phyloP scores from a whole-genome alignment of 2,797 vertebrate genomes.

The Dryobates pubescens region DNA sequence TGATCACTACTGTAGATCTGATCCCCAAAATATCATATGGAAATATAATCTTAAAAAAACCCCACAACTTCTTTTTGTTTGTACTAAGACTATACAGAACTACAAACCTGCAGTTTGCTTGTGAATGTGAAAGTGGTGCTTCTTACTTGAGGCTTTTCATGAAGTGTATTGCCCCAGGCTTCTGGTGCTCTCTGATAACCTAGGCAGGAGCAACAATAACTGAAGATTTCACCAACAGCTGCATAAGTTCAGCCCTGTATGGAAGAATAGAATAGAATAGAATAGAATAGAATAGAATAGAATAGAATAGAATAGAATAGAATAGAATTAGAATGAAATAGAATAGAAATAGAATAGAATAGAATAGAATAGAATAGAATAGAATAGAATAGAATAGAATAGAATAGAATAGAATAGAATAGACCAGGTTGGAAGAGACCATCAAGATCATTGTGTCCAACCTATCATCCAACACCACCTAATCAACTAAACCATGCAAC shows the following conservation, averaged over 20 bases:
- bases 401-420: too few relatives aligned
- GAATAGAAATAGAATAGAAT: too few relatives aligned
- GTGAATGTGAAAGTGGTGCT: background rate
- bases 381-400: too few relatives aligned
- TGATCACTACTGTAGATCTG: background rate
- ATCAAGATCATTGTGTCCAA: too few relatives aligned
- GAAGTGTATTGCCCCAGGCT: background rate
- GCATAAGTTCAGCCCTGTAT: rapidly evolving
- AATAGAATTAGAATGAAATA: too few relatives aligned
- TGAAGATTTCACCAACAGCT: background rate
- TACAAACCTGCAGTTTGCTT: background rate
- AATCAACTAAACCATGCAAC: too few relatives aligned
- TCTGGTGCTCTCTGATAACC: background rate
- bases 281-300: too few relatives aligned
- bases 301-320: too few relatives aligned
- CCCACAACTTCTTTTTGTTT: background rate
- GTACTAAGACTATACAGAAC: background rate
- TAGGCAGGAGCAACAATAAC: background rate
- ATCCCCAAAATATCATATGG: background rate
- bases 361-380: too few relatives aligned
- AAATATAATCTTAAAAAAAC: background rate
- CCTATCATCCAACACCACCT: too few relatives aligned
- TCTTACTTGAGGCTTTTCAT: background rate
- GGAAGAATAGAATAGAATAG: too few relatives aligned
- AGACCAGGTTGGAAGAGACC: too few relatives aligned